Percentiles rank a stretch among this genome's conserved stretches.
Evolutionary conservation across 1,140 invertebrate species (phyloP).

Genomic region (Brachionus asplanchnoidis): DNA sequence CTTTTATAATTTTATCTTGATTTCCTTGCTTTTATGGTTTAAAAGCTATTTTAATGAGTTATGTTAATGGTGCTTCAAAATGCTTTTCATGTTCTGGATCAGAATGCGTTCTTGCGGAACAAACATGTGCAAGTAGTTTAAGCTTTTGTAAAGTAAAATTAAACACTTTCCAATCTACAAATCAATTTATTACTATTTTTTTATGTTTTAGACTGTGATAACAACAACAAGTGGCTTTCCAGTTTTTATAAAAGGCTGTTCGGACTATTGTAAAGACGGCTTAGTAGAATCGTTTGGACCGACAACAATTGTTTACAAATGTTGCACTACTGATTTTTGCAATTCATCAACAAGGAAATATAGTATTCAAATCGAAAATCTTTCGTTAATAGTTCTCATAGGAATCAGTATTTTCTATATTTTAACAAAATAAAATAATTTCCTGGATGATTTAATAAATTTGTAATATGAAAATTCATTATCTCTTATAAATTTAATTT

Average conservation of each 20-base stretch:
- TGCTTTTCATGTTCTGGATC: conserved; percentile 8
- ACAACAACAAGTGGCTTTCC: background rate
- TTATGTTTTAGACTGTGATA: background rate
- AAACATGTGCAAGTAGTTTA: background rate
- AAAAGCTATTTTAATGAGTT: background rate
- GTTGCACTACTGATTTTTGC: conserved; percentile 14
- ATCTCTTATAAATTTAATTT: background rate
- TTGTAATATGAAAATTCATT: background rate
- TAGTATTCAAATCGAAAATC: background rate
- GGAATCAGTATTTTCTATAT: background rate
- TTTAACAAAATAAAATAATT: background rate
- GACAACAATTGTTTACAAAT: background rate
- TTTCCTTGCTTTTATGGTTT: background rate
- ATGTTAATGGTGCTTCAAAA: background rate
- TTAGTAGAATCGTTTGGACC: background rate
- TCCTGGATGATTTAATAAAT: background rate
- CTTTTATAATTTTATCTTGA: background rate
- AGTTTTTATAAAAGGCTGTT: background rate
- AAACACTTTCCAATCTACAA: background rate
- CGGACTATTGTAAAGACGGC: background rate
- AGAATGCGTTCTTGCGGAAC: background rate
- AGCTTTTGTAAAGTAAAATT: conserved; percentile 8
- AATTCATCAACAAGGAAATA: background rate
- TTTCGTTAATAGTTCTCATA: background rate
- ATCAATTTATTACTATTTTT: background rate